Evolutionary conservation across 2,797 vertebrate genomes (phyloP).

Genomic region (Anguilla megastoma): DNA sequence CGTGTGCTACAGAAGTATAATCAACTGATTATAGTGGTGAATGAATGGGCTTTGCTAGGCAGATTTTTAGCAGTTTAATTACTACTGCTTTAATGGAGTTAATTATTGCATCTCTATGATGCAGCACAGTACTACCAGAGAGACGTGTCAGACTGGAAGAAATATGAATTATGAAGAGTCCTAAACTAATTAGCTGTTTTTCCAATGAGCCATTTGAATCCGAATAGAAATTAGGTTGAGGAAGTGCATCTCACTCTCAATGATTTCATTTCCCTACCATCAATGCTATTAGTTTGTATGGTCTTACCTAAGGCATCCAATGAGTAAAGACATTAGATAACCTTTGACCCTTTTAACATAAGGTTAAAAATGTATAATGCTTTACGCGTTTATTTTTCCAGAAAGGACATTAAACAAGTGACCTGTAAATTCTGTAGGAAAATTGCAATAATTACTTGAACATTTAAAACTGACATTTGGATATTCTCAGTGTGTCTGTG

Average conservation of each 20-base stretch:
- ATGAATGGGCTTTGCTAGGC: not conserved
- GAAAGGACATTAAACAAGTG: not conserved
- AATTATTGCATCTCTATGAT: conserved; percentile 13
- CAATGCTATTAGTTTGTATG: not conserved
- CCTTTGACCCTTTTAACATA: conserved; percentile 4
- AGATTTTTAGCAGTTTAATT: conserved; percentile 23
- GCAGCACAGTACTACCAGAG: not conserved
- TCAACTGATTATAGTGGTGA: not conserved
- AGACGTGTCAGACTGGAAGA: not conserved
- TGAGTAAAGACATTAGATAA: not conserved
- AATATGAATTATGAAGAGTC: conserved; percentile 8
- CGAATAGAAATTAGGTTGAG: not conserved
- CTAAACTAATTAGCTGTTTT: not conserved
- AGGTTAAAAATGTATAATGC: not conserved
- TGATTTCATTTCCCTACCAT: not conserved
- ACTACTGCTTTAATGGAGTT: conserved; percentile 13
- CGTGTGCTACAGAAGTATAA: not conserved
- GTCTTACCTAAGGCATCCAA: not conserved
- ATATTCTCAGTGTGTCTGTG: not conserved
- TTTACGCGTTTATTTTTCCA: not conserved
- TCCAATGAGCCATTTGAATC: not conserved
- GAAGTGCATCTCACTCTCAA: not conserved
- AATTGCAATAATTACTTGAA: not conserved
- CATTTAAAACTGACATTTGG: not conserved
- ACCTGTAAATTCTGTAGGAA: not conserved